Percentiles rank a stretch among this genome's conserved stretches.
Conservation (phyloP, 1,140 invertebrate species). For the Choristoneura fumiferana region DNA sequence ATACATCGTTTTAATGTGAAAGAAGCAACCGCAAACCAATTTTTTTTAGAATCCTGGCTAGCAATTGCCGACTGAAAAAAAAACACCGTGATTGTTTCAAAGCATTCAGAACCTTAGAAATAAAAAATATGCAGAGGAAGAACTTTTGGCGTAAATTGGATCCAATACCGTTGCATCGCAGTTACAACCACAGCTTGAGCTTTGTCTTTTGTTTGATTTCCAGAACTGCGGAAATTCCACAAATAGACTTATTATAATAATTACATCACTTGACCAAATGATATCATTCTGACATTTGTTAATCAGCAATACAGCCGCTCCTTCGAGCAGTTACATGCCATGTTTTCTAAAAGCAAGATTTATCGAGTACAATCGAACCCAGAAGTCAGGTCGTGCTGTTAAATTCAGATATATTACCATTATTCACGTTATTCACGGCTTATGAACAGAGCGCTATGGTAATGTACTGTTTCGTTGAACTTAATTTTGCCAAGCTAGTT, state of each 20-base stretch:
- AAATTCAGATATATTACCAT: conserved; percentile 20
- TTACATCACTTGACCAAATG: not conserved
- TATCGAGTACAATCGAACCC: conserved; percentile 35
- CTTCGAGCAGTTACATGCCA: conserved; percentile 11
- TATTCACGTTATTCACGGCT: conserved; percentile 26
- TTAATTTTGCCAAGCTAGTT: not conserved
- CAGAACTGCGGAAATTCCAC: too few relatives aligned
- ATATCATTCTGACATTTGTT: conserved; percentile 14
- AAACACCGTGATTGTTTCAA: too few relatives aligned
- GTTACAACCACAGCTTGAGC: too few relatives aligned
- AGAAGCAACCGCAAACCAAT: too few relatives aligned
- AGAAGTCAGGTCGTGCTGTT: conserved; percentile 34
- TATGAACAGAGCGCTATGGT: conserved; percentile 4
- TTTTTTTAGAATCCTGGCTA: too few relatives aligned
- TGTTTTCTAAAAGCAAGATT: conserved; percentile 29
- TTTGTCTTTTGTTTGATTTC: too few relatives aligned
- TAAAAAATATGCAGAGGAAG: too few relatives aligned
- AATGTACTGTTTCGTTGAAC: not conserved
- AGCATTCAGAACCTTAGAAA: too few relatives aligned
- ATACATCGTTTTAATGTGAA: too few relatives aligned
- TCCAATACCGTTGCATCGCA: too few relatives aligned
- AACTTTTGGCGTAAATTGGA: too few relatives aligned
- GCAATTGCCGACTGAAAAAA: too few relatives aligned
- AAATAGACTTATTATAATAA: not conserved
- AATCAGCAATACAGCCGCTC: conserved; percentile 30